Evolutionary conservation across 2,888 invertebrate genomes (phyloP), one percentile per base, ranked within the genome.

Genomic region (Ochropleura plecta): DNA sequence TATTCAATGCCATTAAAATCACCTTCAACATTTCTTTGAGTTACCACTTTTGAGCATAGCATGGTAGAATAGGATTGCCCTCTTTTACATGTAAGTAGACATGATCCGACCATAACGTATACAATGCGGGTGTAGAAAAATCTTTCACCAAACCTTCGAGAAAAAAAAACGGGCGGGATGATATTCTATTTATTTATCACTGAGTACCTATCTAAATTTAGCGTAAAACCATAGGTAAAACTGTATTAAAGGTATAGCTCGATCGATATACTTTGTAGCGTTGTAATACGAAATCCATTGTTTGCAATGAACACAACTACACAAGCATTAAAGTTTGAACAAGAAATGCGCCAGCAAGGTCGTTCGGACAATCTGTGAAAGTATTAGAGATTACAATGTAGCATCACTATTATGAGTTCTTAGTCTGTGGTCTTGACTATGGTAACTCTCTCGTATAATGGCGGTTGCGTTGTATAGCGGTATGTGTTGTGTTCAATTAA

Each of bases 311-410:
- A 53, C 63, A 73, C n/a, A n/a, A n/a, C n/a, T n/a, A n/a, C n/a
- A n/a, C 70, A 51, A 72, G 70, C 62, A 81, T 84, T 30, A 30
- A 30, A 30, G 30, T 30, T 30, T 74, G 49, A 70, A 65, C 72
- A 75, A 81, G 82, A 82, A 84, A 78, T 75, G 73, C 64, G 63
- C 18, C 20, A 46, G 16, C 81, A 83, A 78, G 82, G 83, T 65
- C 82, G 59, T 40, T 48, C 67, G 51, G 64, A 73, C 81, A 66
- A 66, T 62, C 82, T 66, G 71, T 70, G 81, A 84, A 83, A n/a
- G n/a, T n/a, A n/a, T n/a, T n/a, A n/a, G n/a, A n/a, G n/a, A n/a
- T n/a, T n/a, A n/a, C n/a, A n/a, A n/a, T n/a, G n/a, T n/a, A n/a
- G n/a, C n/a, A n/a, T n/a, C n/a, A n/a, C n/a, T n/a, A n/a, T n/a